Conservation (phyloP, 2,797 vertebrate genomes). For the Channallabes apus region DNA sequence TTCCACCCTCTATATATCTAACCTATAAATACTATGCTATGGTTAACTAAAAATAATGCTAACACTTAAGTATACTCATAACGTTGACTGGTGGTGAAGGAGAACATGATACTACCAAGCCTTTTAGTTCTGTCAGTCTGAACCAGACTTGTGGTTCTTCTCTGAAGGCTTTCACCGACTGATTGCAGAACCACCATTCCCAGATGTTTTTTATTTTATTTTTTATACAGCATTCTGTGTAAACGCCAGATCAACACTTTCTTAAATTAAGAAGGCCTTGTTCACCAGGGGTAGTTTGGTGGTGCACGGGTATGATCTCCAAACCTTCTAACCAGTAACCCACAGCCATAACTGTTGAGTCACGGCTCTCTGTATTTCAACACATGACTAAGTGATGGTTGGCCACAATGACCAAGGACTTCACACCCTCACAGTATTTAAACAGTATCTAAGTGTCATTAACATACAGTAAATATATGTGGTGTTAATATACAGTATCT, state of each 20-base stretch:
- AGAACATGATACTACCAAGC: constrained; percentile 1
- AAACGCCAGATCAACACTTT: neutral
- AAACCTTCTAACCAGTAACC: no score
- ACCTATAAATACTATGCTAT: neutral
- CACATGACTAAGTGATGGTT: no score
- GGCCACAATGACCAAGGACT: no score
- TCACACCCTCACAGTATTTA: no score
- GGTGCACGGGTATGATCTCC: no score
- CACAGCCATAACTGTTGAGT: no score
- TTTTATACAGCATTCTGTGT: neutral
- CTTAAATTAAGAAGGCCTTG: neutral
- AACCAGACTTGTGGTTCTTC: neutral
- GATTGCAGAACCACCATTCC: neutral
- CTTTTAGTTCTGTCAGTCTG: neutral
- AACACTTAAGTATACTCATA: neutral
- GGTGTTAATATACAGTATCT: no score
- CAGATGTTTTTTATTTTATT: neutral
- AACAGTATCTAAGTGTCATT: no score
- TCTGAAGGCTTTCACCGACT: neutral
- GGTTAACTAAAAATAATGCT: neutral
- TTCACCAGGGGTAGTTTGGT: no score
- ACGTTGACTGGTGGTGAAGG: neutral
- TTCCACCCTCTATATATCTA: neutral
- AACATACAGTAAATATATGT: no score
- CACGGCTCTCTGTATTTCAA: no score